These are phyloP conservation scores for Zhuqinia jingwanae DNA, from an alignment of 2,888 invertebrate genomes.

Conservation along the genomic window DNA sequence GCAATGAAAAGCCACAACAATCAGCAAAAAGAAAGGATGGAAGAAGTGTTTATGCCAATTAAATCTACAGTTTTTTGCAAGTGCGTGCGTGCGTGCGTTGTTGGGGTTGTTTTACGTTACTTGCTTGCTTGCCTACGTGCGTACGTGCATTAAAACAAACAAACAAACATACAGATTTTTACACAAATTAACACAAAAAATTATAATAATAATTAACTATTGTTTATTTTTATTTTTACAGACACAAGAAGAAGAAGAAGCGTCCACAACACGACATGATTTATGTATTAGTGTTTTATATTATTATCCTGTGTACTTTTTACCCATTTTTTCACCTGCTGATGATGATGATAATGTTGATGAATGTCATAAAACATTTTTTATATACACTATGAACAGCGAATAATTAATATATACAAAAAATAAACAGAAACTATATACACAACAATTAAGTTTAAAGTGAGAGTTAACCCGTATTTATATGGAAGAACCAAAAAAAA, in stretches of 20 bases:
- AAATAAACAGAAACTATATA: background rate
- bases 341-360: no score
- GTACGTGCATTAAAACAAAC: background rate
- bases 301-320: background rate
- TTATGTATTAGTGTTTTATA: no score
- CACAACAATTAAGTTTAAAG: no score
- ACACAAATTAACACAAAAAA: background rate
- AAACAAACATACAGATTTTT: background rate
- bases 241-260: slow-evolving; percentile 30
- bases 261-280: background rate
- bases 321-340: background rate
- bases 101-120: background rate
- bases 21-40: background rate
- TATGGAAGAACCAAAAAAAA: no score
- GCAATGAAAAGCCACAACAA: no score
- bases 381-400: background rate
- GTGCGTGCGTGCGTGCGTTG: background rate
- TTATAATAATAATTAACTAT: background rate
- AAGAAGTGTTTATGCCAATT: background rate
- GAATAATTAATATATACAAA: background rate
- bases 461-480: no score
- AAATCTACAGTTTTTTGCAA: background rate
- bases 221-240: slow-evolving; percentile 8
- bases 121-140: background rate
- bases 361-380: background rate